Conservation (phyloP, 2,113 vertebrate genomes). For the Macrotis lagotis region DNA sequence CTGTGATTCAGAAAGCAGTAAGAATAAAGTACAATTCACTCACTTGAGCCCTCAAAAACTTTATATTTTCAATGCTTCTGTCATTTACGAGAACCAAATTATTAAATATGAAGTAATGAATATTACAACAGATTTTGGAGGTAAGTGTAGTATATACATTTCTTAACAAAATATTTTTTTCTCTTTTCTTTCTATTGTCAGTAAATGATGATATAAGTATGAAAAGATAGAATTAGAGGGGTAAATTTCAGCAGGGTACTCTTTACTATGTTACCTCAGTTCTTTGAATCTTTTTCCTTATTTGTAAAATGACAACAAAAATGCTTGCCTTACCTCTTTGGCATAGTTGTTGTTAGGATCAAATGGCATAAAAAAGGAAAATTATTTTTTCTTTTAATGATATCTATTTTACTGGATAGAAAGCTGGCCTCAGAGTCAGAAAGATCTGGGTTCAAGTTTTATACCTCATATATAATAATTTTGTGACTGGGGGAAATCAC, state of each 20-base stretch:
- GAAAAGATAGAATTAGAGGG: not conserved
- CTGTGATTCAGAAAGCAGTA: fast-evolving
- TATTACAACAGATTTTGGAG: conserved; percentile 57
- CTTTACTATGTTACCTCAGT: not conserved
- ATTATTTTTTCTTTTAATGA: not conserved
- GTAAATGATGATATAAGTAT: not conserved
- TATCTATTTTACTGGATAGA: not conserved
- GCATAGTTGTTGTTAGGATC: not conserved
- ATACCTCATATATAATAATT: not conserved
- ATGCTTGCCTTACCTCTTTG: not conserved
- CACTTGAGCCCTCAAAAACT: fast-evolving
- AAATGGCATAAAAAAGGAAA: not conserved
- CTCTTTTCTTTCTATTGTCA: not conserved
- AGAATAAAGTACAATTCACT: fast-evolving
- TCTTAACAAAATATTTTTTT: conserved; percentile 15
- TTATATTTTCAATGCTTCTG: not conserved
- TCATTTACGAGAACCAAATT: fast-evolving
- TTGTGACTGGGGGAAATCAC: not conserved
- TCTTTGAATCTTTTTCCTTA: not conserved
- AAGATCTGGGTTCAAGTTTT: not conserved
- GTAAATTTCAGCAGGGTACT: not conserved
- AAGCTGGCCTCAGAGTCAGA: not conserved
- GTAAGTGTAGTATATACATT: conserved; percentile 81
- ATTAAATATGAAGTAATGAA: fast-evolving
- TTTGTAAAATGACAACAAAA: not conserved